Evolutionary conservation across 2,113 vertebrate genomes (phyloP).

Genomic region (Anas platyrhynchos): DNA sequence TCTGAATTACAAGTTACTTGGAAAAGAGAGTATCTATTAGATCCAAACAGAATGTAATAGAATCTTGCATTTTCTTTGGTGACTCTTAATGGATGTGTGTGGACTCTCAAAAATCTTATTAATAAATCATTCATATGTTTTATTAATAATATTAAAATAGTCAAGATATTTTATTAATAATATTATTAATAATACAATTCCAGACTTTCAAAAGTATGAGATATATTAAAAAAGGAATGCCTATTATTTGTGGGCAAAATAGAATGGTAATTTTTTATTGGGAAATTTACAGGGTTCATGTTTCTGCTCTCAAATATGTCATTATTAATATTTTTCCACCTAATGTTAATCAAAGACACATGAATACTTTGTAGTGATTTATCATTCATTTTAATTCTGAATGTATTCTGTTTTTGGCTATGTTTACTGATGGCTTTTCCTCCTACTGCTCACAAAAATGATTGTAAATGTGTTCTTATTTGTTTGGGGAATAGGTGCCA

Average conservation of each 20-base stretch:
- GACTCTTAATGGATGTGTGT: not conserved
- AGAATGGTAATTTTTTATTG: not conserved
- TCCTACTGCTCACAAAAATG: not conserved
- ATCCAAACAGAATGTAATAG: not conserved
- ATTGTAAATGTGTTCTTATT: not conserved
- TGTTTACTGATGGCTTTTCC: not conserved
- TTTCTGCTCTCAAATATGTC: not conserved
- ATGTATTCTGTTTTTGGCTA: not conserved
- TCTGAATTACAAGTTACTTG: not conserved
- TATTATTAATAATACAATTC: conserved; percentile 15
- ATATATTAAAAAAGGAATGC: not conserved
- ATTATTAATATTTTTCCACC: not conserved
- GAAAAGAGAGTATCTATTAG: not conserved
- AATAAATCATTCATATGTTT: not conserved
- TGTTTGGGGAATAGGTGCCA: not conserved
- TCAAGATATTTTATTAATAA: conserved; percentile 7
- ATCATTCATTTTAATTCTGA: not conserved
- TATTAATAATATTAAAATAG: conserved; percentile 38
- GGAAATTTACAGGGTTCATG: not conserved
- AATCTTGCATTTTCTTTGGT: not conserved
- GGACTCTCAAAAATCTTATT: not conserved
- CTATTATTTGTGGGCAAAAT: not conserved
- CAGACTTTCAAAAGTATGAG: not conserved
- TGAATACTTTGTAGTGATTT: not conserved
- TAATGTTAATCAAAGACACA: not conserved